Evolutionary conservation across 2,888 invertebrate genomes (phyloP), one percentile per base, ranked within the genome.

Genomic region (Drosophila atripex): DNA sequence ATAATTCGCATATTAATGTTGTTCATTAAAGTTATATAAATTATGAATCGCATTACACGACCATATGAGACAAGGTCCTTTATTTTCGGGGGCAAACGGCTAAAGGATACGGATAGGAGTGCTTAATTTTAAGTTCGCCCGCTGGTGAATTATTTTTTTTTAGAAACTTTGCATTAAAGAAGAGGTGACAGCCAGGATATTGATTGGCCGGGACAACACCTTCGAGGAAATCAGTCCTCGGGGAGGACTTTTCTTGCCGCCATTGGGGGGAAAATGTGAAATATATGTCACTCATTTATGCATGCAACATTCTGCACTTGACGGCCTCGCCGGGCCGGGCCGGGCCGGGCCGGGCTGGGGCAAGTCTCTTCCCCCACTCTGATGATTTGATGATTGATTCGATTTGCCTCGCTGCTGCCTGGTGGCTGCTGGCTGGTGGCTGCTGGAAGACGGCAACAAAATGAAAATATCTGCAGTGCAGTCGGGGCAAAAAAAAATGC

Each of bases 11-110:
- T 87, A 87, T 87, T 87, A 82, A 85, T 84, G 83, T 52, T 77
- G 77, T 88, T 84, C 86, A 88, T 84, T 88, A 88, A 88, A 82
- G 77, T 84, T 77, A 74, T 73, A 83, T 84, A 79, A 88, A 88
- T 87, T 82, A 82, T 82, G 74, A 75, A 85, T 85, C 83, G 74
- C 72, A 66, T 51, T 58, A 74, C 70, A 76, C 56, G 52, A 53
- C 47, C 65, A 65, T 53, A 65, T 64, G 66, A 66, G 66, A n/a
- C 66, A 39, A 16, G 52, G 53, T 65, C 64, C 53, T 46, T 52
- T 47, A 3, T 16, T 9, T 16, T 5, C n/a, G n/a, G 16, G 43
- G n/a, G 9, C 5, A 3, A 11, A 28, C 14, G 45, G 32, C n/a
- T 21, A 35, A 21, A 14, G 35, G 28, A 23, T 18, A 5, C 4